Conservation (phyloP, 2,888 invertebrate genomes). For the Lepidochitona cinerea region DNA sequence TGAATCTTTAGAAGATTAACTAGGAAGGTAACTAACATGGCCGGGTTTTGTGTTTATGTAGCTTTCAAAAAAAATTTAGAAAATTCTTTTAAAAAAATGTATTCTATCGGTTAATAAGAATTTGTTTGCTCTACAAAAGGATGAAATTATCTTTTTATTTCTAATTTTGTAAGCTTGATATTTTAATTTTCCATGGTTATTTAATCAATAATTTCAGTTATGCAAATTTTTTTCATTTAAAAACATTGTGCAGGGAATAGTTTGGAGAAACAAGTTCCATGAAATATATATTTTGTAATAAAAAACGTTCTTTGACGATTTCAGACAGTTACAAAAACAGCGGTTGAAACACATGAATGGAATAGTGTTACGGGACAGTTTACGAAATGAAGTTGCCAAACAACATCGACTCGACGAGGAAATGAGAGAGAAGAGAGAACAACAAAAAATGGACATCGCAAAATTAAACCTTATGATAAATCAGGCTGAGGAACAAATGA, state of each 20-base stretch:
- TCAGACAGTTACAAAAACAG: conserved; percentile 68
- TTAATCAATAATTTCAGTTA: not conserved
- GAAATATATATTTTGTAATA: no score
- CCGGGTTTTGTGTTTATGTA: no score
- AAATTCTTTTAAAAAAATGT: no score
- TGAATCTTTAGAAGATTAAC: no score
- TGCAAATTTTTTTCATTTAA: not conserved
- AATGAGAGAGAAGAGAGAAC: conserved; percentile 66
- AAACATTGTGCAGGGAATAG: not conserved
- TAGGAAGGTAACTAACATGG: no score
- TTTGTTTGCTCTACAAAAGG: no score
- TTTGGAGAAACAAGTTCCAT: not conserved
- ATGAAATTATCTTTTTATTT: no score
- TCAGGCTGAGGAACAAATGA: conserved; percentile 70
- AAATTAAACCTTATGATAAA: conserved; percentile 70
- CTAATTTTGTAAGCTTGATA: no score
- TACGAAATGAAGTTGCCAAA: conserved; percentile 70
- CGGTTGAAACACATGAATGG: conserved; percentile 66
- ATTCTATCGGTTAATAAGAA: no score
- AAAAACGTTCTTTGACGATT: no score
- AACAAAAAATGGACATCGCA: conserved; percentile 69
- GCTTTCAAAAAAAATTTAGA: no score
- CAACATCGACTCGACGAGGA: conserved; percentile 66
- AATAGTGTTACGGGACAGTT: conserved; percentile 66
- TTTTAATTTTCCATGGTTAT: no score